Conservation (phyloP, 2,888 invertebrate species). For the Alviniconcha strummeri region DNA sequence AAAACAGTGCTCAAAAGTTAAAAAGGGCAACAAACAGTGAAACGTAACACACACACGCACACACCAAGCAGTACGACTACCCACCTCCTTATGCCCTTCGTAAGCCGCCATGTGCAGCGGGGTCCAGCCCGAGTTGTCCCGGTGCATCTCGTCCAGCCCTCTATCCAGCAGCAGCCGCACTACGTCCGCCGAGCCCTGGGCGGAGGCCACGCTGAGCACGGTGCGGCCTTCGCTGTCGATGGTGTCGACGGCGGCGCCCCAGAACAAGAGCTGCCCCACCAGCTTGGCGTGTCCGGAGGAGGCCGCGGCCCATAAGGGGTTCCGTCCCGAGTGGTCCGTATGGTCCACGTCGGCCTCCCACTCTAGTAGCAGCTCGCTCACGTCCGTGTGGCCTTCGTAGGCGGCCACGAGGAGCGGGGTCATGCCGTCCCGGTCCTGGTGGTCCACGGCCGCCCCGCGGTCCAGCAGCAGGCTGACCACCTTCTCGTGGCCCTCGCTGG, state of each 20-base stretch:
- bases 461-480: conserved; percentile 71
- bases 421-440: conserved; percentile 72
- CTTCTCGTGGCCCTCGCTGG: conserved; percentile 75
- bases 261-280: conserved; percentile 90
- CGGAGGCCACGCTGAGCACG: conserved; percentile 77
- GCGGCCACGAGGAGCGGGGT: conserved; percentile 73
- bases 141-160: conserved; percentile 81
- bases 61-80: conserved; percentile 63
- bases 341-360: conserved; percentile 95
- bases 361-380: conserved; percentile 87
- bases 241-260: conserved; percentile 96
- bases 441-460: conserved; percentile 70
- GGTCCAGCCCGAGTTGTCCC: conserved; percentile 97
- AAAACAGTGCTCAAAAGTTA: neutral
- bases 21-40: neutral
- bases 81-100: conserved; percentile 91
- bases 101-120: conserved; percentile 97
- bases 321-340: conserved; percentile 78
- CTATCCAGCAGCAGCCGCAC: conserved; percentile 85
- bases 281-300: conserved; percentile 93
- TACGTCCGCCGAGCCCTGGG: conserved; percentile 81
- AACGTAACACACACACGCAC: neutral
- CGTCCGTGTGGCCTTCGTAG: conserved; percentile 78
- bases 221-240: conserved; percentile 96
- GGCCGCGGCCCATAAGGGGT: conserved; percentile 79